phyloP scores from a whole-genome alignment of 2,113 vertebrate genomes.

The Labrus mixtus region DNA sequence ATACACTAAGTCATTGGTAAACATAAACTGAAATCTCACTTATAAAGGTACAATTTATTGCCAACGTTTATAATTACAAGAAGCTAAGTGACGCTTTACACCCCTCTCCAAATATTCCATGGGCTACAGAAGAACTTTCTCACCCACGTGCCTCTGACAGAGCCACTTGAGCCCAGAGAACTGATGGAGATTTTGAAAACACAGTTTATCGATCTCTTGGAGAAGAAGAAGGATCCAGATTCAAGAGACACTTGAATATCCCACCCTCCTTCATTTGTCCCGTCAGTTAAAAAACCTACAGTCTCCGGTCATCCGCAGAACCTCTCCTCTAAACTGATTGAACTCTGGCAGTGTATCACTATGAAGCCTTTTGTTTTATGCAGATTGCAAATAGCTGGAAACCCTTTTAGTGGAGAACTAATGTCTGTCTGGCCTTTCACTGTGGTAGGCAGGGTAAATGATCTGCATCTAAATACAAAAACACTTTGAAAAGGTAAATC shows the following conservation, averaged over 20 bases:
- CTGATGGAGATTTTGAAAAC: constrained; percentile 10
- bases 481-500: neutral
- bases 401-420: neutral
- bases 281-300: neutral
- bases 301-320: neutral
- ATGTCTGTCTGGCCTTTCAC: neutral
- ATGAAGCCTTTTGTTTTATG: neutral
- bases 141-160: neutral
- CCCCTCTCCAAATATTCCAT: neutral
- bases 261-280: neutral
- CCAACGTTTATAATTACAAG: neutral
- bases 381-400: neutral
- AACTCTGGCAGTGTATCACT: constrained; percentile 1
- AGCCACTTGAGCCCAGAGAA: neutral
- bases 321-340: neutral
- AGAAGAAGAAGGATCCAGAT: neutral
- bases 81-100: neutral
- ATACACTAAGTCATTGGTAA: neutral
- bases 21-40: neutral
- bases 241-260: constrained; percentile 43
- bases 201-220: constrained; percentile 17
- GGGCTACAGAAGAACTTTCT: neutral
- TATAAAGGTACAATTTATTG: neutral
- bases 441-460: neutral
- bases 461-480: neutral